These are phyloP conservation scores for Arnoldichthys spilopterus DNA, from an alignment of 2,797 vertebrate species.

Conservation along the genomic window DNA sequence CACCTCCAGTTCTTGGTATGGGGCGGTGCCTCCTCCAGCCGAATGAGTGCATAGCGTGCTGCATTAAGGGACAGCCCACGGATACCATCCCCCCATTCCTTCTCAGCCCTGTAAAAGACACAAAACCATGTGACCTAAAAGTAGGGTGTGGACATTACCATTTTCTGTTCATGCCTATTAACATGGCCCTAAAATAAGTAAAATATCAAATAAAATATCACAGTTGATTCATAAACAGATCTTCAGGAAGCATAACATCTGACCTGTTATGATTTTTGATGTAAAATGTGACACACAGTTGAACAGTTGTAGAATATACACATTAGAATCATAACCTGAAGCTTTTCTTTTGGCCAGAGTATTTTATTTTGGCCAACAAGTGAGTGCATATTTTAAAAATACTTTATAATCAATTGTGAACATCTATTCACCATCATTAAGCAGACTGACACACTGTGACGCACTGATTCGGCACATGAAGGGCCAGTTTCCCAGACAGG, in stretches of 20 bases:
- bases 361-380: background rate
- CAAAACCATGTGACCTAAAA: background rate
- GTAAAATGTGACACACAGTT: too few relatives aligned
- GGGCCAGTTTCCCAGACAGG: too few relatives aligned
- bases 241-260: background rate
- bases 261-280: too few relatives aligned
- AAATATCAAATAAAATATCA: background rate
- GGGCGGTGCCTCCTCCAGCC: slow-evolving; percentile 89
- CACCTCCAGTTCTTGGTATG: slow-evolving; percentile 99
- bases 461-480: background rate
- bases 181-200: background rate
- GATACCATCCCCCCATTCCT: slow-evolving; percentile 97
- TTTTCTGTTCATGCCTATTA: background rate
- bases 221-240: background rate
- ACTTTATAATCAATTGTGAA: too few relatives aligned
- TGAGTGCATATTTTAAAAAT: background rate
- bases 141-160: too few relatives aligned
- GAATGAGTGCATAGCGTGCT: slow-evolving; percentile 91
- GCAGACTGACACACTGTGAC: background rate
- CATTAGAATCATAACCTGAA: too few relatives aligned
- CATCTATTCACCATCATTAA: too few relatives aligned
- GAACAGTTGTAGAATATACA: too few relatives aligned
- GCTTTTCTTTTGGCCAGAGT: background rate
- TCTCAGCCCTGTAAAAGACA: slow-evolving; percentile 85
- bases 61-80: slow-evolving; percentile 92